Base-by-base conservation (phyloP, 2,113 vertebrate species). In the Dermatemys mawii region DNA sequence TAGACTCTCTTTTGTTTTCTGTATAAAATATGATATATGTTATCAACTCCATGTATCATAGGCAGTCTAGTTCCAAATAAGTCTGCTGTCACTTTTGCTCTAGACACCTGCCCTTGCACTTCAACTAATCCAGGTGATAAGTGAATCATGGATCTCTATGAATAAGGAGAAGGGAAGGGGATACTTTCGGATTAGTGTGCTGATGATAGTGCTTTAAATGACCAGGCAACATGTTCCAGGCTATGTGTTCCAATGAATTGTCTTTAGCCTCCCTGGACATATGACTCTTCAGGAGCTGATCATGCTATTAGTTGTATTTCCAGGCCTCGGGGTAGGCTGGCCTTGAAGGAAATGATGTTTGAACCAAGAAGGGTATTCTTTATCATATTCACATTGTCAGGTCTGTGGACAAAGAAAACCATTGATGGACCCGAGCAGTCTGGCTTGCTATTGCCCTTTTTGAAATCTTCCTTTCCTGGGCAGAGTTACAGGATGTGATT, bases 331-430 rank as follows among this genome's bases (percentile, higher is more conserved):
- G 27, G 55, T 29, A 11, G 12, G 26, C 27, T 67, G 4, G 50
- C 83, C 48, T 89, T 90, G 73, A 87, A 83, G 6, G 3, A 76
- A 84, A 16, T 63, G 32, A 32, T 76, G 1, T 32, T 27, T 50
- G 11, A 87, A 87, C 7, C 55, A 81, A 81, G 7, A 5, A 67
- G 10, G 78, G 91, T 35, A 81, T 44, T 49, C 46, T 84, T 85
- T 85, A 6, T 41, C 73, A 78, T 6, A 79, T 81, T 91, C 0
- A 0, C 4, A n/a, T 35, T n/a, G 78, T n/a, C 49, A 26, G 75
- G 60, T 19, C 4, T 44, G 4, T 1, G 1, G 26, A 55, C 0
- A 0, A 88, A 83, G 8, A 67, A 63, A 63, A 35, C 60, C 32
- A 63, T 16, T 35, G 32, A 57, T 57, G 27, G 27, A 57, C 27